A percentile compares a stretch with the other conserved stretches of the same genome.
These are phyloP conservation scores for Luscinia luscinia DNA, from an alignment of 2,797 vertebrate species.

Conservation along the genomic window DNA sequence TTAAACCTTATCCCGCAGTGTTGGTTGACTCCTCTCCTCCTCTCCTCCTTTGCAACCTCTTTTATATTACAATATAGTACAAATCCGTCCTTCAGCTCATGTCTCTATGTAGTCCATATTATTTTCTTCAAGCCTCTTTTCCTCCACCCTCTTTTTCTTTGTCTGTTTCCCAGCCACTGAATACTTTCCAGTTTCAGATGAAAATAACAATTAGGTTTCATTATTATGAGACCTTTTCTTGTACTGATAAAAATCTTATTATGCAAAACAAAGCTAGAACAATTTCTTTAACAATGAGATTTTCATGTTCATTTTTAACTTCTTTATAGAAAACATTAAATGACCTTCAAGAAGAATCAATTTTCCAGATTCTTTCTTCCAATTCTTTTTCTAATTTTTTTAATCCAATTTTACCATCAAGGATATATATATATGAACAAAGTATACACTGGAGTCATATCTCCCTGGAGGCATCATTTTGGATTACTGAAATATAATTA, in stretches of 20 bases:
- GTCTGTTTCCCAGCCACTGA: not conserved
- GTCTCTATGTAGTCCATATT: not conserved
- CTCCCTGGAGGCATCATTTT: constrained; percentile 47
- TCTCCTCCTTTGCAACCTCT: not conserved
- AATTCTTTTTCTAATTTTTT: not conserved
- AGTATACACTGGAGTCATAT: constrained; percentile 28
- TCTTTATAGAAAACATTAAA: constrained; percentile 47
- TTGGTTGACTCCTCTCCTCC: not conserved
- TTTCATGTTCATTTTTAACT: constrained; percentile 32
- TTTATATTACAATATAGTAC: not conserved
- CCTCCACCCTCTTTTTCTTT: not conserved
- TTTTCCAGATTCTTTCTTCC: constrained; percentile 17
- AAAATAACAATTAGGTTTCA: constrained; percentile 32
- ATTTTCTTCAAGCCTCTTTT: not conserved
- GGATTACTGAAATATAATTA: constrained; percentile 60
- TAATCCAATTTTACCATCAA: constrained; percentile 33
- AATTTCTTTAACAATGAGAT: constrained; percentile 50
- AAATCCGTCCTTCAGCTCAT: not conserved
- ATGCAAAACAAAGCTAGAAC: constrained; percentile 14
- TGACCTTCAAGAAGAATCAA: constrained; percentile 54
- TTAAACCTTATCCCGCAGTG: not conserved
- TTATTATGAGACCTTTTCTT: not conserved
- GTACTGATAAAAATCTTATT: constrained; percentile 5
- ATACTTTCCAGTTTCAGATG: not conserved
- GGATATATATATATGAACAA: constrained; percentile 51